A percentile compares a stretch with the other conserved stretches of the same genome.
phyloP scores from a whole-genome alignment of 1,140 invertebrate genomes.

The Bombus waltoni region DNA sequence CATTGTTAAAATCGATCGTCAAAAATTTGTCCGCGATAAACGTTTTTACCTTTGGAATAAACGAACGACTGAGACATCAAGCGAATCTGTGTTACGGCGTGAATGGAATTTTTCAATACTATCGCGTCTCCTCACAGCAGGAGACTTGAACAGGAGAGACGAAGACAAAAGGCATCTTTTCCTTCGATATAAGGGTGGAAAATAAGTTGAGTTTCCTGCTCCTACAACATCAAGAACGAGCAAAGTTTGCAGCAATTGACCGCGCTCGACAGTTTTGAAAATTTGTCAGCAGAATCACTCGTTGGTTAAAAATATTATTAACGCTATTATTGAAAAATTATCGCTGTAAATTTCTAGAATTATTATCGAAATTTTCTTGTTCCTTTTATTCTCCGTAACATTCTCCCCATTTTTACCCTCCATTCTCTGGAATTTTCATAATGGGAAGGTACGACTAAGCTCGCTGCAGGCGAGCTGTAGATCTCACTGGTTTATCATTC shows the following conservation, averaged over 20 bases:
- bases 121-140: background rate
- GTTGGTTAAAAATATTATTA: background rate
- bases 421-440: too few relatives aligned
- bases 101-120: background rate
- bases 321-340: background rate
- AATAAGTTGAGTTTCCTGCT: conserved; percentile 25
- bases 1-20: background rate
- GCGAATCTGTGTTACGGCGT: background rate
- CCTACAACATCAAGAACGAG: background rate
- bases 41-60: background rate
- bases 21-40: background rate
- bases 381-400: background rate
- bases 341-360: background rate
- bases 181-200: conserved; percentile 1
- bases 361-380: background rate
- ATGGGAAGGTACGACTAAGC: too few relatives aligned
- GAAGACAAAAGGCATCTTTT: background rate
- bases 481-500: background rate
- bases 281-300: background rate
- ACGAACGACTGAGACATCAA: background rate
- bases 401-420: background rate
- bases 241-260: too few relatives aligned
- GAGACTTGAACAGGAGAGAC: background rate
- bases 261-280: too few relatives aligned
- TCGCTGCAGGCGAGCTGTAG: background rate